Base-by-base conservation (phyloP, 2,113 vertebrate genomes). In the Microcebus lehilahytsara region DNA sequence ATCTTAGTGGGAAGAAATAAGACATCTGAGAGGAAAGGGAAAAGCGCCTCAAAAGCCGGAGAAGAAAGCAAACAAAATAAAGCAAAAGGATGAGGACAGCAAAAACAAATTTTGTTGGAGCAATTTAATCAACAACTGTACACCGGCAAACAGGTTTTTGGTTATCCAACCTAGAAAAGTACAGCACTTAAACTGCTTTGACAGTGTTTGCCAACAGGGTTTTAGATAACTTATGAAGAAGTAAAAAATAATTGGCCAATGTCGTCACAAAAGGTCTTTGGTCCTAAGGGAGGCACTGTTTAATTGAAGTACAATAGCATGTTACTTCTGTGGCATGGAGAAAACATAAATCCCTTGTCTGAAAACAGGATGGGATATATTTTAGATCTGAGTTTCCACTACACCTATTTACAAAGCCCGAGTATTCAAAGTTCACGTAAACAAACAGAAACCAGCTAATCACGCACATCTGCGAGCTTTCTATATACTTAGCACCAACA, bases 251-350 rank as follows among this genome's bases (percentile, higher is more conserved):
- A 37, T 46, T 22, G 40, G 66, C 23, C 78, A 40, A 19, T 64
- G 37, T 51, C 64, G 4, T 69, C 75, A 56, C 49, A 40, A 67
- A 46, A 89, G 64, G 64, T 64, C 74, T 40, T 17, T 51, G 64
- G 22, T 74, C 53, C 25, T 4, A 0, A 3, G 60, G n/a, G 27
- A 22, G 2, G 75, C 16, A 4, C 0, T 49, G 37, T 71, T 9
- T 51, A 62, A 23, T 0, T 58, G 40, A 81, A 81, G 66, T 34
- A 19, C 9, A 56, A 23, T 0, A 49, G 71, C 22, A 0, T 0
- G 6, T 27, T 23, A 27, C 40, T 40, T 69, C 34, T 84, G 6
- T 37, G 60, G 72, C 32, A 42, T 0, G 27, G 42, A 56, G 77
- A 66, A 87, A 60, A 81, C 72, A 32, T 1, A 53, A 79, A 32